Percentiles rank a stretch among this genome's conserved stretches.
Conservation (phyloP, 2,113 vertebrate species). For the Turnix velox region DNA sequence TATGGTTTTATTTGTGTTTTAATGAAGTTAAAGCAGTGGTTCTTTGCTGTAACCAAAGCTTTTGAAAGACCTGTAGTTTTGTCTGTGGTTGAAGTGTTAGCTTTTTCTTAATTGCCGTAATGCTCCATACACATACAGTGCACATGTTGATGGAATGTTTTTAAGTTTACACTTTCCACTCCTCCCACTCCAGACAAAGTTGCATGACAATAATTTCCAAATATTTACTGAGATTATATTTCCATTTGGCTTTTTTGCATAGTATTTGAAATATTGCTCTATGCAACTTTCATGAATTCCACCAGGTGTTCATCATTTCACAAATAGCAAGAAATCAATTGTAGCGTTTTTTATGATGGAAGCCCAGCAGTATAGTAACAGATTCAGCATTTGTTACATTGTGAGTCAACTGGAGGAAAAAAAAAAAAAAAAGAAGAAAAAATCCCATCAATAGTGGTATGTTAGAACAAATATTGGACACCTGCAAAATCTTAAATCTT, state of each 20-base stretch:
- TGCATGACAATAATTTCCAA: neutral
- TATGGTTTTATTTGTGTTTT: neutral
- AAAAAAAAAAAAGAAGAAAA: neutral
- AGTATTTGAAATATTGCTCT: neutral
- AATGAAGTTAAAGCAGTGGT: neutral
- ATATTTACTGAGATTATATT: neutral
- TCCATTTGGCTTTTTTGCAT: neutral
- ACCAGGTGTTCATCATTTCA: neutral
- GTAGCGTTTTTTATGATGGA: neutral
- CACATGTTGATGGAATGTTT: neutral
- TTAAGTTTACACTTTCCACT: neutral
- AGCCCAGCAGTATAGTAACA: neutral
- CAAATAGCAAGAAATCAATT: neutral
- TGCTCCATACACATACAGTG: fast-evolving
- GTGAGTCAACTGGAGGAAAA: neutral
- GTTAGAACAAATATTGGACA: neutral
- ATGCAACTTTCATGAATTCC: neutral
- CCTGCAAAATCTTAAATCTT: neutral
- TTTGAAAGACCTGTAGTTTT: neutral
- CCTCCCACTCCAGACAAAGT: neutral
- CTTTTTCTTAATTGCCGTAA: fast-evolving
- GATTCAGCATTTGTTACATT: neutral
- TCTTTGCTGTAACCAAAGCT: neutral
- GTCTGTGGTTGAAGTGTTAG: neutral
- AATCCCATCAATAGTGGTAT: fast-evolving